phyloP scores from a whole-genome alignment of 92 coral and sea anemone genomes.

The Epizoanthus fatuus region DNA sequence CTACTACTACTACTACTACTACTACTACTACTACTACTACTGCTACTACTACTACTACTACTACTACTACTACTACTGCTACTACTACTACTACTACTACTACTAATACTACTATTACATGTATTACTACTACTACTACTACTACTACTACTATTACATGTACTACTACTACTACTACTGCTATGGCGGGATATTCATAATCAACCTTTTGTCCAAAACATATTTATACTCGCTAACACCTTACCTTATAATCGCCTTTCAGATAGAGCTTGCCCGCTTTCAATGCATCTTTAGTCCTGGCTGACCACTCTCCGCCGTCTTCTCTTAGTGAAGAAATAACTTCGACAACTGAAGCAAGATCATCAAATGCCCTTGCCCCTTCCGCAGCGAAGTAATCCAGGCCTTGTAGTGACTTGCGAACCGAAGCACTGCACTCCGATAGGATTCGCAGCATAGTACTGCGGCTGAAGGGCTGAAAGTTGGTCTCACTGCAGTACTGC shows the following conservation, averaged over 20 bases:
- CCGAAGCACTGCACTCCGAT: neutral
- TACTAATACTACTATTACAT: neutral
- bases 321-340: constrained; percentile 1
- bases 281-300: constrained; percentile 8
- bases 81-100: constrained; percentile 16
- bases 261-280: constrained; percentile 42
- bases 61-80: neutral
- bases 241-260: constrained; percentile 42
- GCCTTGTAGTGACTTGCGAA: constrained; percentile 53
- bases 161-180: too few species aligned
- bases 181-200: too few species aligned
- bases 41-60: neutral
- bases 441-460: constrained; percentile 52
- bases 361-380: constrained; percentile 50
- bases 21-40: constrained; percentile 33
- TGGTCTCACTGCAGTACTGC: constrained; percentile 42
- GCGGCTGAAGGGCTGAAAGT: constrained; percentile 58
- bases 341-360: constrained; percentile 31
- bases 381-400: constrained; percentile 10
- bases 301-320: constrained; percentile 32
- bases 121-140: too few species aligned
- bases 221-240: too few species aligned
- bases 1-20: constrained; percentile 1
- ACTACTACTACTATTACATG: too few species aligned
- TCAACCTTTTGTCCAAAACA: too few species aligned